Evolutionary conservation across 2,797 vertebrate genomes (phyloP), one percentile per base, ranked within the genome.

Genomic region (Falco naumanni): DNA sequence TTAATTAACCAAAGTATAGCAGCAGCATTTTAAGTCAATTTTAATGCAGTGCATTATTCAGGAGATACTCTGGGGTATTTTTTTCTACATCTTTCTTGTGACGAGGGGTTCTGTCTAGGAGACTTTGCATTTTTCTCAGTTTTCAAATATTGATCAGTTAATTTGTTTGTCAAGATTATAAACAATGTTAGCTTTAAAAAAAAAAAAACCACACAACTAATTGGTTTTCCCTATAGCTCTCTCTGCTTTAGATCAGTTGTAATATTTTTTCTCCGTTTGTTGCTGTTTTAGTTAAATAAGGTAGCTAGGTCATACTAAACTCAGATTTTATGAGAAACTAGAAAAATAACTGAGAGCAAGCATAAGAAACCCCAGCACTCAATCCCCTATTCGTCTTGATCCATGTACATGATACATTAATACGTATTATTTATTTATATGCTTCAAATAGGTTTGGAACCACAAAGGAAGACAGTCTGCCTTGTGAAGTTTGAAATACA

Each of bases 351-450:
- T 69, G 59, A 91, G 60, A 79, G 17, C 59, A 79, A 76, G 34
- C 41, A 43, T 75, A 69, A 75, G 93, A 91, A 64, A 61, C 6
- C 9, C 15, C 43, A 64, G 78, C 57, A 53, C 59, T 93, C 79
- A 84, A 81, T 95, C 83, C 50, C 6, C 16, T 86, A 8, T 94
- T 90, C 76, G 60, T 90, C 90, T 68, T 76, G 66, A 43, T 90
- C 85, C 74, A 16, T 79, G 85, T 94, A 82, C 76, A 66, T 82
- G 76, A 76, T 93, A 91, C 89, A 82, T 95, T 90, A 91, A 88
- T 93, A 83, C 85, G 76, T 91, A 95, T 95, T 94, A 87, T 93
- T 95, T 96, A 95, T 95, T 96, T 90, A 96, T 93, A 54, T 95
- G 74, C 87, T 91, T 96, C 89, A 86, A 37, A 90, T 93, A 84